Percentiles rank a stretch among this genome's conserved stretches.
These are phyloP conservation scores for Himalopsyche phryganea DNA, from an alignment of 1,140 invertebrate species.

Conservation along the genomic window DNA sequence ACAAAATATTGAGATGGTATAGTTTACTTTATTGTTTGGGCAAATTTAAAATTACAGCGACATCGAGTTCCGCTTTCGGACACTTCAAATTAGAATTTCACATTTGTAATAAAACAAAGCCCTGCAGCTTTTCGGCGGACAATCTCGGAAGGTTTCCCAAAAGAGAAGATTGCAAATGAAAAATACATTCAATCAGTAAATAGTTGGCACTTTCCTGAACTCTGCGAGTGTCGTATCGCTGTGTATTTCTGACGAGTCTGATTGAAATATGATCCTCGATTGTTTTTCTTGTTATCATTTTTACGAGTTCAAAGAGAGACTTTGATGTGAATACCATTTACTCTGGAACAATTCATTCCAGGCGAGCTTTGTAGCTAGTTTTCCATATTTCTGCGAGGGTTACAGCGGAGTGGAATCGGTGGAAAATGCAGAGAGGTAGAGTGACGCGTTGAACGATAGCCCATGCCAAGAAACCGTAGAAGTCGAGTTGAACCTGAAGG, in stretches of 20 bases:
- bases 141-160: no score
- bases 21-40: neutral
- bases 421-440: slow-evolving; percentile 93
- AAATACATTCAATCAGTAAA: neutral
- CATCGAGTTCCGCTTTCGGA: neutral
- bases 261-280: no score
- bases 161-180: neutral
- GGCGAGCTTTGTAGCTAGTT: slow-evolving; percentile 89
- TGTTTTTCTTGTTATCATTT: no score
- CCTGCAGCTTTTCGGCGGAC: no score
- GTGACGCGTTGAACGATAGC: slow-evolving; percentile 90
- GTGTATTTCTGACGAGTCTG: no score
- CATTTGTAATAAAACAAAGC: neutral
- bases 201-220: no score
- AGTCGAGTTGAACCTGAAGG: slow-evolving; percentile 75
- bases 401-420: slow-evolving; percentile 94
- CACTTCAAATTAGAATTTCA: neutral
- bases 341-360: slow-evolving; percentile 61
- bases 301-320: no score
- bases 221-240: no score
- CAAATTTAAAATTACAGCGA: slow-evolving; percentile 7
- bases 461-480: slow-evolving; percentile 94
- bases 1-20: slow-evolving; percentile 8
- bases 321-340: no score
- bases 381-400: slow-evolving; percentile 98